Base-by-base conservation (phyloP, 2,888 invertebrate genomes). In the Orthosia cruda region DNA sequence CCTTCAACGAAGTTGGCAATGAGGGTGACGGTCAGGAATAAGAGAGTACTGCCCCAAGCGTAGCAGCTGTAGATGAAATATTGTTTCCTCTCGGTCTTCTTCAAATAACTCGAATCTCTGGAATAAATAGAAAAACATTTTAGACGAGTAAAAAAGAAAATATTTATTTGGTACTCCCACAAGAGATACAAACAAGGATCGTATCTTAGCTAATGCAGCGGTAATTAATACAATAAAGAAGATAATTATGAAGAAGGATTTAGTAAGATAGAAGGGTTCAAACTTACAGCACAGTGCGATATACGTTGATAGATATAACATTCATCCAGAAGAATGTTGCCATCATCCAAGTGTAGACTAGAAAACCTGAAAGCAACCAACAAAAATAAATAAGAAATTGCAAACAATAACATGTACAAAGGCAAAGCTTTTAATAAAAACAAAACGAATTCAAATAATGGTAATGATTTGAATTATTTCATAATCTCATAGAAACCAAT, bases 311-410 rank as follows among this genome's bases (percentile, higher is more conserved):
- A 54, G 97, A 97, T 40, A 98, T 97, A 11, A 98, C 95, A 88
- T 98, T 98, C 93, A 98, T 94, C 98, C 98, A 98, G 90, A 98
- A 98, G 93, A 98, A 98, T n/a, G 97, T 97, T 2, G 97, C 97
- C 90, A 98, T 94, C 94, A 98, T 97, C 92, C 97, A 97, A 81
- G 97, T 97, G 89, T 97, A 97, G 13, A 97, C 93, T 16, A 97
- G 86, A 86, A 97, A 97, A 18, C 97, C 97, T 97, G 89, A 73
- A 92, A 45, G 1, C 0, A 55, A 23, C 4, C 57, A 16, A 45
- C 1, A 62, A n/a, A 45, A 1, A 16, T 50, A 26, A 26, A 32
- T 71, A n/a, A 76, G n/a, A 20, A 40, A 55, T 3, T 0, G 3
- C 2, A n/a, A 11, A n/a, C 23, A 52, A 16, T 9, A 58, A 12